These are phyloP conservation scores for Scaptodrosophila lebanonensis DNA, from an alignment of 1,140 invertebrate genomes.

Conservation along the genomic window DNA sequence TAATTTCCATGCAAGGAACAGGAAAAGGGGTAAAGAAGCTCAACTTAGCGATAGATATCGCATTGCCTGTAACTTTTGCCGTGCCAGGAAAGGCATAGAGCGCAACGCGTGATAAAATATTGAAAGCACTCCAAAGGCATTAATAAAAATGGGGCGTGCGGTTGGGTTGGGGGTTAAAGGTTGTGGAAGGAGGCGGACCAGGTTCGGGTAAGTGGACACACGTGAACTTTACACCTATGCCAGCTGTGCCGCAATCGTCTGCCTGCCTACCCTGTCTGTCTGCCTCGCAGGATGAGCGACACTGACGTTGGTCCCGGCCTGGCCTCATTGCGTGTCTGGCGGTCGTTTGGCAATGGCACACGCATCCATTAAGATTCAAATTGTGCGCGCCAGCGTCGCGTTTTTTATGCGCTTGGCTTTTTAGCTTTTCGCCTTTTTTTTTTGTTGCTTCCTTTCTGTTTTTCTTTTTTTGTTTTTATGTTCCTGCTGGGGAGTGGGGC, in stretches of 20 bases:
- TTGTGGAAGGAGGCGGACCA: not conserved
- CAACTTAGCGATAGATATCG: slow-evolving; percentile 41
- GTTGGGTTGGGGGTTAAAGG: not conserved
- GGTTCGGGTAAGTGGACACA: slow-evolving; percentile 59
- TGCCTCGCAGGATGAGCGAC: slow-evolving; percentile 16
- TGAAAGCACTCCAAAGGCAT: slow-evolving; percentile 74
- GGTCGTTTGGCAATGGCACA: slow-evolving; percentile 61
- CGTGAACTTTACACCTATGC: slow-evolving; percentile 68
- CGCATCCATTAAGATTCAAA: slow-evolving; percentile 75
- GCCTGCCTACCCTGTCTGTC: slow-evolving; percentile 7
- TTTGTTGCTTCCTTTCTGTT: slow-evolving; percentile 7
- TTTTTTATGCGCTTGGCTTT: slow-evolving; percentile 64
- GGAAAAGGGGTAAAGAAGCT: slow-evolving; percentile 17
- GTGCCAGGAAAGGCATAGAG: slow-evolving; percentile 37
- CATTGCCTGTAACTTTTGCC: slow-evolving; percentile 30
- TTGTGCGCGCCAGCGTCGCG: slow-evolving; percentile 53
- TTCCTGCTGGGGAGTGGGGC: not conserved
- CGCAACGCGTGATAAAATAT: slow-evolving; percentile 67
- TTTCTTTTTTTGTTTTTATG: slow-evolving; percentile 22
- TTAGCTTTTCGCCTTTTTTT: slow-evolving; percentile 34
- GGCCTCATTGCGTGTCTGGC: slow-evolving; percentile 63
- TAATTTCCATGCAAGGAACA: slow-evolving; percentile 3
- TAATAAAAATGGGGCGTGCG: slow-evolving; percentile 47
- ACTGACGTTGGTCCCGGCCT: too few relatives aligned
- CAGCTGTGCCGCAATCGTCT: slow-evolving; percentile 28